Conservation (phyloP, 30 jellyfish, hydroid and myxozoan genomes). For the Chrysaora quinquecirrha region DNA sequence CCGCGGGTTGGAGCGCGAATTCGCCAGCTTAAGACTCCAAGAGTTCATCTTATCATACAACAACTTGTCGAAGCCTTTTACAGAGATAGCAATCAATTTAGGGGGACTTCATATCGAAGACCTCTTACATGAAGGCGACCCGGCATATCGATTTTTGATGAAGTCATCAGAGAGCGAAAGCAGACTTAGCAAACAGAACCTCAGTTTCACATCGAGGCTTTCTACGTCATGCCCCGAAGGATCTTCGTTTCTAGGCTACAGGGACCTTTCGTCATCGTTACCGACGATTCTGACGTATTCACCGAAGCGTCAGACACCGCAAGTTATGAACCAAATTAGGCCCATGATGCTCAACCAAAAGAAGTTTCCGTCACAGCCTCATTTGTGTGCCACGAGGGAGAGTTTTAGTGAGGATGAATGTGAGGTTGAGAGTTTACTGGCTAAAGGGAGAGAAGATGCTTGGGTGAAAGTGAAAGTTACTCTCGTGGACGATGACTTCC, state of each 20-base stretch:
- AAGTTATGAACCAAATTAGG: conserved; percentile 32
- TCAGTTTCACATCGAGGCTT: conserved; percentile 52
- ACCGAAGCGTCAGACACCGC: conserved; percentile 38
- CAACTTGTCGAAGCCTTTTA: conserved; percentile 50
- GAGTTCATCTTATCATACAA: conserved; percentile 63
- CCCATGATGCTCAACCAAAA: conserved; percentile 66
- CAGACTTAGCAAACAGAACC: not conserved
- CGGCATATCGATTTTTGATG: conserved; percentile 69
- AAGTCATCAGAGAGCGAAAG: conserved; percentile 62
- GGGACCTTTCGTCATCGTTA: conserved; percentile 59
- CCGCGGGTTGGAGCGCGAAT: conserved; percentile 74
- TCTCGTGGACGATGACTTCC: conserved; percentile 36
- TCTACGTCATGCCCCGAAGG: conserved; percentile 83
- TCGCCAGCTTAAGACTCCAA: conserved; percentile 71
- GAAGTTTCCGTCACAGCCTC: conserved; percentile 79
- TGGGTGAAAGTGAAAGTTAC: conserved; percentile 59
- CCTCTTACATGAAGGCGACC: conserved; percentile 75
- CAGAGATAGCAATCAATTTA: conserved; percentile 56
- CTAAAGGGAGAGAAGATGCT: conserved; percentile 25
- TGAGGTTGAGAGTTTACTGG: conserved; percentile 14
- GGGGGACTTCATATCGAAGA: conserved; percentile 84
- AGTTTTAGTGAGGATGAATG: conserved; percentile 15
- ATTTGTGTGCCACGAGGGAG: conserved; percentile 23
- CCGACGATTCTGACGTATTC: conserved; percentile 66
- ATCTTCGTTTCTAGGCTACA: conserved; percentile 15